Evolutionary conservation across 2,113 vertebrate genomes (phyloP).

Genomic region (Datnioides undecimradiatus): DNA sequence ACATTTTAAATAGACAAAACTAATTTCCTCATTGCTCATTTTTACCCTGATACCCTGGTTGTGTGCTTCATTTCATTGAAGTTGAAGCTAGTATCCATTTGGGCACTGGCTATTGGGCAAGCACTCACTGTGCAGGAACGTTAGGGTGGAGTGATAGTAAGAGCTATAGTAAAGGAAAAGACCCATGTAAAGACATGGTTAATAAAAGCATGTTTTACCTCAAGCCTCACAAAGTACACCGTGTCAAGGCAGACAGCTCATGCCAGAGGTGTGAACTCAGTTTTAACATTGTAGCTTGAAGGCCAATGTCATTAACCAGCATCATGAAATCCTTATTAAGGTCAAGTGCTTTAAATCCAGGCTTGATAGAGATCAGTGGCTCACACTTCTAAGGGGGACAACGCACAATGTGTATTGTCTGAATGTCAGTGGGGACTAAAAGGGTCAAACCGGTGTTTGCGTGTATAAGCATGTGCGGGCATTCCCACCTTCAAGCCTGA

Average conservation of each 20-base stretch:
- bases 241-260: background rate
- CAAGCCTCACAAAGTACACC: background rate
- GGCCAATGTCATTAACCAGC: slow-evolving; percentile 19
- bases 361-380: slow-evolving; percentile 26
- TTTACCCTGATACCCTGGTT: background rate
- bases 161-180: background rate
- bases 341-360: slow-evolving; percentile 28
- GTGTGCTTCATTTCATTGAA: background rate
- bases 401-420: background rate
- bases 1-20: background rate
- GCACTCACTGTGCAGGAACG: background rate
- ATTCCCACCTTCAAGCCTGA: slow-evolving; percentile 94
- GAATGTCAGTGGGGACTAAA: background rate
- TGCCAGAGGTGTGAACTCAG: background rate
- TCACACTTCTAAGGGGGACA: background rate
- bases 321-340: slow-evolving; percentile 43
- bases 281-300: slow-evolving; percentile 5
- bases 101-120: background rate
- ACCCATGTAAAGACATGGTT: background rate
- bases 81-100: background rate
- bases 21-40: background rate
- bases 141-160: background rate
- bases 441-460: background rate
- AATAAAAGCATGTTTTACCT: background rate
- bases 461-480: background rate